Evolutionary conservation across 2,797 vertebrate species (phyloP).

Genomic region (Coluber constrictor): DNA sequence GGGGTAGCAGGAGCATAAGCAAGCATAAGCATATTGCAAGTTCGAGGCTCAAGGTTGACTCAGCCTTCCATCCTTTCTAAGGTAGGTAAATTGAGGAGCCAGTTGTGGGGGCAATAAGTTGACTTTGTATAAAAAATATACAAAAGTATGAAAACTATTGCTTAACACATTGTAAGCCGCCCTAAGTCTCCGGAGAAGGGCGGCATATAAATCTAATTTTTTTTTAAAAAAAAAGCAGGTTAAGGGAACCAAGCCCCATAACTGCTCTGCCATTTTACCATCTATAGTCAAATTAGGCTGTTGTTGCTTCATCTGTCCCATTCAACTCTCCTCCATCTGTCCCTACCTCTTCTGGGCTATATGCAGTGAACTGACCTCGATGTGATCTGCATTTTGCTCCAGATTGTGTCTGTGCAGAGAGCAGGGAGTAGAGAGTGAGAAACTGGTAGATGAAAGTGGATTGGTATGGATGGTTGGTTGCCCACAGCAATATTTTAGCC

Average conservation of each 20-base stretch:
- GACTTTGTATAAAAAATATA: no score
- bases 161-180: no score
- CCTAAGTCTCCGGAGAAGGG: no score
- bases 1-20: neutral
- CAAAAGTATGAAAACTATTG: no score
- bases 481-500: neutral
- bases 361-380: neutral
- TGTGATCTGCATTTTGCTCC: neutral
- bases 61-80: no score
- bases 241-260: neutral
- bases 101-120: no score
- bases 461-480: neutral
- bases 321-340: neutral
- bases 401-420: neutral
- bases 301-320: neutral
- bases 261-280: neutral
- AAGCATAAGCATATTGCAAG: no score
- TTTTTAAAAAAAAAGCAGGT: neutral
- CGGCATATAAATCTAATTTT: no score
- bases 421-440: neutral
- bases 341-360: neutral
- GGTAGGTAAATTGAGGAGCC: no score
- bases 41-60: no score
- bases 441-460: neutral
- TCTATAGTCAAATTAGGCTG: neutral